phyloP scores from a whole-genome alignment of 1,140 invertebrate genomes.

The Drosophila pruinosa region DNA sequence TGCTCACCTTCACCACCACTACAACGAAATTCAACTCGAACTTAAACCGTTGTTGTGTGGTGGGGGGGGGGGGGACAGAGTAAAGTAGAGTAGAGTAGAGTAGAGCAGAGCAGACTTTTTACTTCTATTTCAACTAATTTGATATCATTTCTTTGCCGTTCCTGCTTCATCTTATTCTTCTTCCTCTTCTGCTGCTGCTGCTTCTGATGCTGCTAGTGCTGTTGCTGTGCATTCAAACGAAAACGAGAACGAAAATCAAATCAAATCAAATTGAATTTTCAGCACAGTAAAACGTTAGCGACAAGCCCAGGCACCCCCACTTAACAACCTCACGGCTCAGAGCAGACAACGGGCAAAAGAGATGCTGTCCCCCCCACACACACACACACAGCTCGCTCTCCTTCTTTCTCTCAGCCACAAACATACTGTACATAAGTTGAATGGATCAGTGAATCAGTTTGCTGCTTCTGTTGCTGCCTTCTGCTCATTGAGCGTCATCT shows the following conservation, averaged over 20 bases:
- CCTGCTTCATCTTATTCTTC: conserved; percentile 13
- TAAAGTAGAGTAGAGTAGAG: too few relatives aligned
- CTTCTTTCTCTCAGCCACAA: background rate
- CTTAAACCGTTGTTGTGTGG: background rate
- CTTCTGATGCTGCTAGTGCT: conserved; percentile 9
- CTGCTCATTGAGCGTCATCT: conserved; percentile 33
- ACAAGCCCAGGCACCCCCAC: conserved; percentile 12
- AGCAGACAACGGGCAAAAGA: conserved; percentile 8
- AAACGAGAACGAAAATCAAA: conserved; percentile 82
- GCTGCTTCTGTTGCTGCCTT: background rate
- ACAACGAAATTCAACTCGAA: background rate
- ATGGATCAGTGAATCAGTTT: conserved; percentile 47
- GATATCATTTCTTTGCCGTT: conserved; percentile 67
- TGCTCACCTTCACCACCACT: background rate
- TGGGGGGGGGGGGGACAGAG: background rate
- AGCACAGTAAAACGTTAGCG: conserved; percentile 42
- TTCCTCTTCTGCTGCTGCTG: conserved; percentile 29
- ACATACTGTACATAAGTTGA: conserved; percentile 23
- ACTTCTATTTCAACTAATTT: conserved; percentile 76
- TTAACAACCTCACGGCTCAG: background rate
- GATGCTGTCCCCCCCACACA: background rate
- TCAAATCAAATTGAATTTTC: conserved; percentile 82
- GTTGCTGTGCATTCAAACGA: conserved; percentile 74
- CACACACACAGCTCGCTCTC: too few relatives aligned
- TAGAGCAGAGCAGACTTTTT: conserved; percentile 47